Evolutionary conservation across 2,113 vertebrate species (phyloP), one percentile per base, ranked within the genome.

Genomic region (Procavia capensis): DNA sequence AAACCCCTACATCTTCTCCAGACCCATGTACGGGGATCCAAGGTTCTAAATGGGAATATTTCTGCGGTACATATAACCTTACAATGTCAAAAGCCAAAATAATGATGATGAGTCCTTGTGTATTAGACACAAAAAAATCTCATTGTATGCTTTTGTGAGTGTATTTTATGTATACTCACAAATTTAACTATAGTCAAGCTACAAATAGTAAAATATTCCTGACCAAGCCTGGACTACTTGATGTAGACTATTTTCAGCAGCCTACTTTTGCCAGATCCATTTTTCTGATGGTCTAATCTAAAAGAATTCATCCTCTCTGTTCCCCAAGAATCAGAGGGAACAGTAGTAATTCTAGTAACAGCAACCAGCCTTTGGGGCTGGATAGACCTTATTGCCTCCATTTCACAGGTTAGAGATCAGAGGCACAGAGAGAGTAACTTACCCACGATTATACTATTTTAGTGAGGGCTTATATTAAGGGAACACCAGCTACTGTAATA

Each of bases 141-240:
- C 80, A 92, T 11, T 88, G 34, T 63, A 81, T 41, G 25, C 78
- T 82, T 54, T 92, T 59, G 75, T 9, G 76, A 78, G 39, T 57
- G 14, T 80, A 43, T 82, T 96, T 92, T 66, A 70, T 61, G 50
- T 75, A 68, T 3, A 31, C 24, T 27, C 50, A 80, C 89, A 91
- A 94, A 92, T 82, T 50, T 94, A 92, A 95, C 74, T 80, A 87
- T 13, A 87, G 72, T 34, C 63, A 84, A 94, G 84, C 50, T 54
- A 41, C 68, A 96, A 81, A 93, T 34, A 57, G 57, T 57, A 79
- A 94, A 75, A 82, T 1, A 34, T 41, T 64, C 43, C 50, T 70
- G 70, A 63, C 83, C 50, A 54, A 90, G 47, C 29, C 74, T 22
- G 2, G 16, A 27, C 41, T 41, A 36, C 75, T 87, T 86, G 29